Conservation (phyloP, 2,113 vertebrate species). For the Perognathus longimembris region DNA sequence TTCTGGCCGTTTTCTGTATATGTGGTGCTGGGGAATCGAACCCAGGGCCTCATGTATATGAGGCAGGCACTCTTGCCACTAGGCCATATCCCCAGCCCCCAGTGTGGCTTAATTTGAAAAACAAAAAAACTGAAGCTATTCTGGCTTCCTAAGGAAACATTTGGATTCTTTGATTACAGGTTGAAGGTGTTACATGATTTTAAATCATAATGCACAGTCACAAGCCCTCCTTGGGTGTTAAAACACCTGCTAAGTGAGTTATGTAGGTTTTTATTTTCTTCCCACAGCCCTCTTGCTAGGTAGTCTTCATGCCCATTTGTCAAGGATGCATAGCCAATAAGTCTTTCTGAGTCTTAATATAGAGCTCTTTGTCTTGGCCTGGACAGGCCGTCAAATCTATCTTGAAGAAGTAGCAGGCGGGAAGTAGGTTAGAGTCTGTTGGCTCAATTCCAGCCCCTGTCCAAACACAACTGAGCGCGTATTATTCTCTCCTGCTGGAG, state of each 20-base stretch:
- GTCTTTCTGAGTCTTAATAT: constrained; percentile 28
- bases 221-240: neutral
- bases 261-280: constrained; percentile 1
- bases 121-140: neutral
- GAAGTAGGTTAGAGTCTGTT: constrained; percentile 34
- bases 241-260: constrained; percentile 21
- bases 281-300: neutral
- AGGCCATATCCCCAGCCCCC: too few relatives aligned
- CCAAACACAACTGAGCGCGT: constrained; percentile 12
- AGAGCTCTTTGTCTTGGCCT: constrained; percentile 42
- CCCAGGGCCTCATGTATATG: too few relatives aligned
- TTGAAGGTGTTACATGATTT: neutral
- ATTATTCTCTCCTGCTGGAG: neutral
- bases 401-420: neutral
- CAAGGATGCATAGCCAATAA: neutral
- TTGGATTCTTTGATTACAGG: neutral
- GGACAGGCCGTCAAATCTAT: constrained; percentile 16
- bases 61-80: too few relatives aligned
- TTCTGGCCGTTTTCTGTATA: too few relatives aligned
- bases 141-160: constrained; percentile 17
- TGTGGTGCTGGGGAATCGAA: too few relatives aligned
- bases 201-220: neutral
- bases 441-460: constrained; percentile 45
- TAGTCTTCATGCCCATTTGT: neutral
- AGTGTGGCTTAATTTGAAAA: neutral